Conservation (phyloP, 2,113 vertebrate species). For the Acrocephalus kingi region DNA sequence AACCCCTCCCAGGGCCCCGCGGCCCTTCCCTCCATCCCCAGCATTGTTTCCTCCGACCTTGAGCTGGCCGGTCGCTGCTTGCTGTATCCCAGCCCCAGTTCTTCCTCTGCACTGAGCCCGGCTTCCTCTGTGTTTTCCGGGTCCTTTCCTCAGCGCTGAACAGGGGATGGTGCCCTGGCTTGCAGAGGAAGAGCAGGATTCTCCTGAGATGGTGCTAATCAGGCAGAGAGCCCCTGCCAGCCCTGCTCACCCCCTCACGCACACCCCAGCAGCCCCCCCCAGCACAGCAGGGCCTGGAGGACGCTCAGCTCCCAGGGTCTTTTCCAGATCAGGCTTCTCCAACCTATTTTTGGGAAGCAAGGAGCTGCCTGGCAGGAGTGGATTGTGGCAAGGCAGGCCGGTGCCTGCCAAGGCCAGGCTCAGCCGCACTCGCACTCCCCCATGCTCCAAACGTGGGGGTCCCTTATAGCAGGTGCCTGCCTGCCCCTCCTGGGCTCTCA, state of each 20-base stretch:
- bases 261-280: not conserved
- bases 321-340: not conserved
- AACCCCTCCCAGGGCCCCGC: not conserved
- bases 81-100: not conserved
- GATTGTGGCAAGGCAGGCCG: not conserved
- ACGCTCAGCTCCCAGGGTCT: not conserved
- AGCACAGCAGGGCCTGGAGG: not conserved
- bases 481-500: not conserved
- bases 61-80: not conserved
- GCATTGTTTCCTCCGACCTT: not conserved
- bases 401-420: not conserved
- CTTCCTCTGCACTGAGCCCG: not conserved
- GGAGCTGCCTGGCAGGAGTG: not conserved
- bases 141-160: not conserved
- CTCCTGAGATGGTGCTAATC: not conserved
- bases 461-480: not conserved
- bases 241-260: not conserved
- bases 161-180: not conserved
- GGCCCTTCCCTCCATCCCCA: not conserved
- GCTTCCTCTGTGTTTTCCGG: slow-evolving; percentile 41
- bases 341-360: slow-evolving; percentile 21
- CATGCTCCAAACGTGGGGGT: too few relatives aligned
- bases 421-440: rapidly evolving
- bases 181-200: not conserved
- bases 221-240: not conserved